Conservation (phyloP, 2,113 vertebrate genomes). For the Gavialis gangeticus region DNA sequence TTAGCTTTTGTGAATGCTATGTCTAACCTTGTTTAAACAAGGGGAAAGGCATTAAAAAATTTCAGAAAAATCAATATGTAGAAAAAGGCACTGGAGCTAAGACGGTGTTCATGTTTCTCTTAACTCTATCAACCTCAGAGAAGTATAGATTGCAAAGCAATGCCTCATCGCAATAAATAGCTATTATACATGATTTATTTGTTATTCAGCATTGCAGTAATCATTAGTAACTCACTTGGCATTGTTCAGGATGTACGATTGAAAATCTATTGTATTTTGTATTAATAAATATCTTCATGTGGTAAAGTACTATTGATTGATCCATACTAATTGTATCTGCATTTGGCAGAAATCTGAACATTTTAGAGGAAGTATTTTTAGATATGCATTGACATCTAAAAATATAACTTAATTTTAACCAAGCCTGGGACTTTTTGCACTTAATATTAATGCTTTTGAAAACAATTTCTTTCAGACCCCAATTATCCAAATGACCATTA, state of each 20-base stretch:
- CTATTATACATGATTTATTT: not conserved
- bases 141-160: not conserved
- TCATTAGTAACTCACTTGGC: not conserved
- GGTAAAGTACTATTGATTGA: not conserved
- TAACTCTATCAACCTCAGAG: not conserved
- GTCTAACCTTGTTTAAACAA: not conserved
- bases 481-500: fast-evolving
- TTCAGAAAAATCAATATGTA: not conserved
- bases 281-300: not conserved
- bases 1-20: not conserved
- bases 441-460: not conserved
- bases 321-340: not conserved
- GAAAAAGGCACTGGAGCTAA: not conserved
- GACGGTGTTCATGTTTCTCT: fast-evolving
- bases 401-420: not conserved
- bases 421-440: fast-evolving
- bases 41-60: not conserved
- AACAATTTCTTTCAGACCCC: not conserved
- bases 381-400: not conserved
- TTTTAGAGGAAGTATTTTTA: not conserved
- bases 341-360: not conserved
- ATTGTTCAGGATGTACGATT: not conserved
- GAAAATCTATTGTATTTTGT: not conserved
- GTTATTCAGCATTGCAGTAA: not conserved
- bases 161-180: not conserved